Evolutionary conservation across 2,797 vertebrate species (phyloP), one percentile per base, ranked within the genome.

Genomic region (Erpetoichthys calabaricus): DNA sequence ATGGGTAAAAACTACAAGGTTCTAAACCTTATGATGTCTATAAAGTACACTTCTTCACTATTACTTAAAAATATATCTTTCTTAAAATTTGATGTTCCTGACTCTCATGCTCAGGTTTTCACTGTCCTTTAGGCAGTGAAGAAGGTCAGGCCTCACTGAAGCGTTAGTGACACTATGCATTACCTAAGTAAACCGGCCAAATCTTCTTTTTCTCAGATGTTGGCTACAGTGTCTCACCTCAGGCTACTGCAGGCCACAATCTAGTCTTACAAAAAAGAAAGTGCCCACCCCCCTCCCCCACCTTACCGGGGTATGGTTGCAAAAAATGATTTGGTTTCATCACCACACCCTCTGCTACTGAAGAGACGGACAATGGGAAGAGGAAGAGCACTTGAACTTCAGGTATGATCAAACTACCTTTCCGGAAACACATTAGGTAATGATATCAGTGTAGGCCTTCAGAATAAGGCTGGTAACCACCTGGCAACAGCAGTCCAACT

Each of bases 291-390:
- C 64, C 65, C 65, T 71, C 70, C 74, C 73, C 53, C 45, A 10
- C 5, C 57, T 59, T 55, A 57, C 64, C 66, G 59, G 80, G 78
- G 71, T 82, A 77, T 67, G 68, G 78, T 84, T 85, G 77, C 82
- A 76, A 4, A 67, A 69, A 74, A 70, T 65, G 64, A 75, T 65
- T 80, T 80, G 77, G 80, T 82, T 70, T 68, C 69, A 60, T 57
- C 56, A 70, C 78, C 81, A 79, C 85, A 73, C 82, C 81, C 80
- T 73, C 66, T 64, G 25, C 73, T 53, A 63, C 65, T 76, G 68
- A 75, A 59, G 58, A 50, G 42, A 46, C 59, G 53, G 41, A 54
- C 53, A 54, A 54, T 42, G 41, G 53, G 41, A 6, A 54, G 5
- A 5, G 41, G 5, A 10, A 54, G 42, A 54, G 41, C 53, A 4